Percentiles rank a stretch among this genome's conserved stretches.
Conservation (phyloP, 2,888 invertebrate genomes). For the Anthophora plumipes region DNA sequence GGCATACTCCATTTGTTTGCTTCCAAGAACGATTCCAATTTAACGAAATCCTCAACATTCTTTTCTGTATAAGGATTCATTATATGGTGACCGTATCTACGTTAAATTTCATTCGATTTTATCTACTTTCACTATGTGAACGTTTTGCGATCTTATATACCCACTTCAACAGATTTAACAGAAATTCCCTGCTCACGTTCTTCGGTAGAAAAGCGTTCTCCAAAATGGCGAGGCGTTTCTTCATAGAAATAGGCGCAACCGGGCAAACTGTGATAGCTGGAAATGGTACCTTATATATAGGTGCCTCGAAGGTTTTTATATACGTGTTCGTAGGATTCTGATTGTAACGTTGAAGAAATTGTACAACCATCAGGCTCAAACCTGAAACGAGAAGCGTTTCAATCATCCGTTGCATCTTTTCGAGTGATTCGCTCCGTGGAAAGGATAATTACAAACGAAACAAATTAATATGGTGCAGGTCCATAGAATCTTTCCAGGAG, state of each 20-base stretch:
- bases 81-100: constrained; percentile 57
- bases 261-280: constrained; percentile 84
- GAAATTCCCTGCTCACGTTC: constrained; percentile 64
- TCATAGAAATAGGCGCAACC: constrained; percentile 65
- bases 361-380: constrained; percentile 80
- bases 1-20: constrained; percentile 69
- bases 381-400: constrained; percentile 59
- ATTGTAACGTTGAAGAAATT: constrained; percentile 80
- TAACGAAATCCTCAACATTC: not conserved
- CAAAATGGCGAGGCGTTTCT: constrained; percentile 69
- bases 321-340: constrained; percentile 82
- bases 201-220: constrained; percentile 57
- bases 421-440: fast-evolving
- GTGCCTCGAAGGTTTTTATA: constrained; percentile 77
- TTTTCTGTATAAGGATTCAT: not conserved
- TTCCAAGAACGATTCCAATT: constrained; percentile 74
- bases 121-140: not conserved
- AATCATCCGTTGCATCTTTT: not conserved
- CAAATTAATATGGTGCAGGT: constrained; percentile 46
- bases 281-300: constrained; percentile 78
- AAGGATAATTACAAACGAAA: constrained; percentile 53
- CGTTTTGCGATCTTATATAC: not conserved
- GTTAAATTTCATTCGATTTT: not conserved
- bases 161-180: constrained; percentile 56
- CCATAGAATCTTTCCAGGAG: constrained; percentile 62